Conservation (phyloP, 2,888 invertebrate genomes). For the Oxycera nigricornis region DNA sequence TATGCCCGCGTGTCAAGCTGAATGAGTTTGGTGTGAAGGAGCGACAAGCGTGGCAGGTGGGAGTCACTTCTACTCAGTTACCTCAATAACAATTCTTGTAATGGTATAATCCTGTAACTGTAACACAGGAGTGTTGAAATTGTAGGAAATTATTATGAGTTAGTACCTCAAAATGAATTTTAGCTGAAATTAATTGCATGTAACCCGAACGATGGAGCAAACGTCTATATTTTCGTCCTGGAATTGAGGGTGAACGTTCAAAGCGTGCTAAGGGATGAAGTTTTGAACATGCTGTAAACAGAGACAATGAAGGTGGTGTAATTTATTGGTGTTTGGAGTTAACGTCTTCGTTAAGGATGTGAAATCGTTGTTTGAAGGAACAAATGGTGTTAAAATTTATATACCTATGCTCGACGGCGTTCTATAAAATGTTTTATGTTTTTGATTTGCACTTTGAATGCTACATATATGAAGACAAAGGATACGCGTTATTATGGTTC, state of each 20-base stretch:
- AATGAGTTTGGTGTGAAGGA: background rate
- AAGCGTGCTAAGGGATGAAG: background rate
- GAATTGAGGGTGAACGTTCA: background rate
- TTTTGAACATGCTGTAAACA: constrained; percentile 17
- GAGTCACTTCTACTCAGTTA: background rate
- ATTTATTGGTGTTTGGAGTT: constrained; percentile 1
- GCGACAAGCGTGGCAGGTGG: background rate
- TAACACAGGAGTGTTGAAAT: constrained; percentile 3
- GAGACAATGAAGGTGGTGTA: constrained; percentile 16
- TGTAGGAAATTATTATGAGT: constrained; percentile 29
- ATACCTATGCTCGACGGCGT: too few species aligned
- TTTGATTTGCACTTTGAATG: too few species aligned
- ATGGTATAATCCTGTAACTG: constrained; percentile 28
- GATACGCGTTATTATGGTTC: too few species aligned
- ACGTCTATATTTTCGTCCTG: background rate
- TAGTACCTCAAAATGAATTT: constrained; percentile 32
- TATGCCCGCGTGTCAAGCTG: background rate
- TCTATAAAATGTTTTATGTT: too few species aligned
- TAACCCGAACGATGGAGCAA: background rate
- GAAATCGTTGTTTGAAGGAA: too few species aligned
- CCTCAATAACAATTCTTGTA: background rate
- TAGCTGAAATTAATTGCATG: constrained; percentile 27
- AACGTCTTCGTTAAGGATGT: too few species aligned
- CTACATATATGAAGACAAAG: too few species aligned
- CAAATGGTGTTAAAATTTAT: too few species aligned